Conservation (phyloP, 2,797 vertebrate genomes). For the Crenuchus spilurus region DNA sequence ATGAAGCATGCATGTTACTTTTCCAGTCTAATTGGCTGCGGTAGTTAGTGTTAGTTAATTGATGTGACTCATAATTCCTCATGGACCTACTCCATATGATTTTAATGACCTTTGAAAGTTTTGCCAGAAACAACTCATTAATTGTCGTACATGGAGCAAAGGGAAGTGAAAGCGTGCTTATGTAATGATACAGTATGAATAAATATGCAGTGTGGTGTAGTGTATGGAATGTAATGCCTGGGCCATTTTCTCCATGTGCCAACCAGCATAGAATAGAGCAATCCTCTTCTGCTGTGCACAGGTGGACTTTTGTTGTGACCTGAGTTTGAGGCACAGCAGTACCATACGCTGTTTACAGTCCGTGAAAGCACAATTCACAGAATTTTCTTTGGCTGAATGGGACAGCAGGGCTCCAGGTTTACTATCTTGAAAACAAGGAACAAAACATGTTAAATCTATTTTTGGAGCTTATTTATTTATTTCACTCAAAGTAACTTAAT, state of each 20-base stretch:
- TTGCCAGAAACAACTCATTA: slow-evolving; percentile 49
- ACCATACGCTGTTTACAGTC: slow-evolving; percentile 5
- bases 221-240: neutral
- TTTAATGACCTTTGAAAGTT: slow-evolving; percentile 52
- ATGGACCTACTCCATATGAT: slow-evolving; percentile 47
- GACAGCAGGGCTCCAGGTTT: neutral
- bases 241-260: neutral
- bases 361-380: neutral
- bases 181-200: slow-evolving; percentile 24
- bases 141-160: slow-evolving; percentile 37
- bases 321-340: neutral
- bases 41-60: slow-evolving; percentile 49
- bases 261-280: no score
- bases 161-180: slow-evolving; percentile 18
- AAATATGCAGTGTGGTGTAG: slow-evolving; percentile 1
- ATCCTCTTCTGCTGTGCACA: neutral
- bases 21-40: slow-evolving; percentile 38
- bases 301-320: slow-evolving; percentile 5
- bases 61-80: slow-evolving; percentile 48
- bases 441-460: neutral
- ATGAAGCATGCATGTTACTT: slow-evolving; percentile 10
- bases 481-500: neutral
- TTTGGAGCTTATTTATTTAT: neutral
- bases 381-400: neutral
- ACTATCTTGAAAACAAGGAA: neutral